phyloP scores from a whole-genome alignment of 2,113 vertebrate species.

The Xyrauchen texanus region DNA sequence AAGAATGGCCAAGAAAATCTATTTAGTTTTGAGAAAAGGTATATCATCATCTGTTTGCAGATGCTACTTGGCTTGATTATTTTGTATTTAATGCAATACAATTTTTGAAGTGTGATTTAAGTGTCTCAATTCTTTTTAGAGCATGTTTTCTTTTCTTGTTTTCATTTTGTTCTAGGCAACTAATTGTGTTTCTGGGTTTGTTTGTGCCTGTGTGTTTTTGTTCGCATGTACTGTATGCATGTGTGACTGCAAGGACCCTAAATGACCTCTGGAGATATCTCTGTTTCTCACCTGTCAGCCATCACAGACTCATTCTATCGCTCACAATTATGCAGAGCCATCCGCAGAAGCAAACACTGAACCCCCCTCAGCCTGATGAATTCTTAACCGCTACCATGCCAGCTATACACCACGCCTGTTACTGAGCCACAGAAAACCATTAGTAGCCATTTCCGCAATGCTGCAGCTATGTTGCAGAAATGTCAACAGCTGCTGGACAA shows the following conservation, averaged over 20 bases:
- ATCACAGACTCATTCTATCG: conserved; percentile 64
- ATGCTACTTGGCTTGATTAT: no score
- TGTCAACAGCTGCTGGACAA: conserved; percentile 28
- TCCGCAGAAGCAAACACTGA: conserved; percentile 22
- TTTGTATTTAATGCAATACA: no score
- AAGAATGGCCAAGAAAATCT: no score
- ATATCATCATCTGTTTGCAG: no score
- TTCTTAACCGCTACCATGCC: not conserved
- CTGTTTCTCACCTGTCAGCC: conserved; percentile 77
- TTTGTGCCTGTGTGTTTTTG: conserved; percentile 23
- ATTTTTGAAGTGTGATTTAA: no score
- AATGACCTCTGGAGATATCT: conserved; percentile 67
- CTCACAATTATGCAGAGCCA: conserved; percentile 64
- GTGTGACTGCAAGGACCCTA: conserved; percentile 3
- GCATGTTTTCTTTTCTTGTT: no score
- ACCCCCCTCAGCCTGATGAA: not conserved
- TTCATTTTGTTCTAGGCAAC: no score
- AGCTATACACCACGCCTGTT: conserved; percentile 9
- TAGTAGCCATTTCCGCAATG: conserved; percentile 35
- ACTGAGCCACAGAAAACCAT: conserved; percentile 24
- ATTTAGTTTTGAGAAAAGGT: no score
- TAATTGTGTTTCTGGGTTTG: no score
- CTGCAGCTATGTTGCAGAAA: conserved; percentile 29
- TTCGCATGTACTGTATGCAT: conserved; percentile 33
- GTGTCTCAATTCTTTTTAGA: no score